A percentile compares a stretch with the other conserved stretches of the same genome.
phyloP scores from a whole-genome alignment of 2,888 invertebrate genomes.

The Dasypolia templi region DNA sequence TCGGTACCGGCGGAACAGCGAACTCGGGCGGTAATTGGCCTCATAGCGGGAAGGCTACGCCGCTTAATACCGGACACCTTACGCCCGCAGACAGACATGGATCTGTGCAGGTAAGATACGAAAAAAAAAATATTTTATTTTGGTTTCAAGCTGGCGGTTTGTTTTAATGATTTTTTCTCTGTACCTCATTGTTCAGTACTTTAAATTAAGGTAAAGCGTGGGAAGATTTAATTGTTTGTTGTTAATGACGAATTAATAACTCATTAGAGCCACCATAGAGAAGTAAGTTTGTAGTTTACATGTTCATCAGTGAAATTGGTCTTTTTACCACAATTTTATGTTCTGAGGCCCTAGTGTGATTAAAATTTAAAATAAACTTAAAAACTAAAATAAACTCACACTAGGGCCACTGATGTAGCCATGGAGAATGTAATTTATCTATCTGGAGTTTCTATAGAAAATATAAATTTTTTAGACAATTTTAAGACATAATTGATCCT shows the following conservation, averaged over 20 bases:
- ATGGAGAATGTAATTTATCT: neutral
- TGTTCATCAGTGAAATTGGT: neutral
- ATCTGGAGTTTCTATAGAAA: neutral
- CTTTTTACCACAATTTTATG: neutral
- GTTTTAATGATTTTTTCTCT: neutral
- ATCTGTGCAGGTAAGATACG: slow-evolving; percentile 95
- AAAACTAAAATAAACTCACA: no score
- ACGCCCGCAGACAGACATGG: slow-evolving; percentile 99
- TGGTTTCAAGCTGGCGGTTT: neutral
- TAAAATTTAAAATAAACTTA: no score
- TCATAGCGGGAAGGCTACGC: slow-evolving; percentile 95
- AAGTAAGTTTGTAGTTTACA: neutral
- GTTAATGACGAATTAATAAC: neutral
- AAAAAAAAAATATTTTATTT: neutral
- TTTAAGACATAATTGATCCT: neutral
- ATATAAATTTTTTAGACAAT: no score
- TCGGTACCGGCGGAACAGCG: slow-evolving; percentile 91
- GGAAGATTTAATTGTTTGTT: neutral
- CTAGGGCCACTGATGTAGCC: no score
- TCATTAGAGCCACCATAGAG: neutral
- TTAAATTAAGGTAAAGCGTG: neutral
- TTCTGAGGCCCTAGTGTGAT: no score
- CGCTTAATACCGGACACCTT: slow-evolving; percentile 95
- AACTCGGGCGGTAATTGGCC: slow-evolving; percentile 94
- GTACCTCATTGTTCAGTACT: neutral